These are phyloP conservation scores for Ariolimax columbianus DNA, from an alignment of 2,888 invertebrate species.

Conservation along the genomic window DNA sequence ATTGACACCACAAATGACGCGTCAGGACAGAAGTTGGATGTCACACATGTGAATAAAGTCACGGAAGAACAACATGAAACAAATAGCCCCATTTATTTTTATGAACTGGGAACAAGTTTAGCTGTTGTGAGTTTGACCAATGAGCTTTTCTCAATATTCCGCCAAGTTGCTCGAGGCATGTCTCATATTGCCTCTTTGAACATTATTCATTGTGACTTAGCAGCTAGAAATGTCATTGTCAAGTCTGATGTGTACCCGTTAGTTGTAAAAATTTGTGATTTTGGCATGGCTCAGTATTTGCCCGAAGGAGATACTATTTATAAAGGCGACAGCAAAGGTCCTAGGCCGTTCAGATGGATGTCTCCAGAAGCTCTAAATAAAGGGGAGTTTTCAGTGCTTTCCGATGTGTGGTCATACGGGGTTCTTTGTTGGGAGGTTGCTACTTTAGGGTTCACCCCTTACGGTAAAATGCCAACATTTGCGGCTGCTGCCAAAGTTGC, in stretches of 20 bases:
- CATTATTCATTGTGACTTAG: slow-evolving; percentile 9
- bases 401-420: slow-evolving; percentile 22
- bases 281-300: not conserved
- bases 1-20: not conserved
- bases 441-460: not conserved
- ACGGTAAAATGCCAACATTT: not conserved
- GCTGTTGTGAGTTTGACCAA: not conserved
- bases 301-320: slow-evolving; percentile 2
- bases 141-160: slow-evolving; percentile 15
- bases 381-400: not conserved
- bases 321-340: not conserved
- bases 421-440: slow-evolving; percentile 10
- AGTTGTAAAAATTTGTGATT: slow-evolving; percentile 19
- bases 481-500: not conserved
- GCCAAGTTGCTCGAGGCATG: slow-evolving; percentile 21
- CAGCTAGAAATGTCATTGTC: not conserved
- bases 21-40: not conserved
- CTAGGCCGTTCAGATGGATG: not conserved
- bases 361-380: slow-evolving; percentile 1
- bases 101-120: not conserved
- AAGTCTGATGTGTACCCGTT: not conserved
- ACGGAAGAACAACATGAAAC: not conserved
- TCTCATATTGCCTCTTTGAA: slow-evolving; percentile 4
- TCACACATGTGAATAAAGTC: not conserved
- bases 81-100: not conserved